These are phyloP conservation scores for Phenganax stokvisi DNA, from an alignment of 92 coral and sea anemone species.

Conservation along the genomic window DNA sequence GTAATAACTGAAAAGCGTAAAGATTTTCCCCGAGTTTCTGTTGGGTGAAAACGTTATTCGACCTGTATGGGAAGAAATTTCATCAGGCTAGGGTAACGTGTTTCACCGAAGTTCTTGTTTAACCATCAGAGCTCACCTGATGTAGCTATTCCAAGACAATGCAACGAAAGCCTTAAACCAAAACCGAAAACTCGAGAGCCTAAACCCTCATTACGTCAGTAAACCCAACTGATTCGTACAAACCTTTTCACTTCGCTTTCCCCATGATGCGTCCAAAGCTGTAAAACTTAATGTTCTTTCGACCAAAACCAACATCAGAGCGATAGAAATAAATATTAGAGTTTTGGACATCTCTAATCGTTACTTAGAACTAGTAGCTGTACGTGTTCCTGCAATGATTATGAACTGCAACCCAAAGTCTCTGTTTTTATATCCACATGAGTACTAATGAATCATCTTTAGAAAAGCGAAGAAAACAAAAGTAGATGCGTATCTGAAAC, in stretches of 20 bases:
- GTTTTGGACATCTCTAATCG: not conserved
- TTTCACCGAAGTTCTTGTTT: no score
- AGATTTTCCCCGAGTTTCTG: no score
- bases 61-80: no score
- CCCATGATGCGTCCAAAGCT: slow-evolving; percentile 12
- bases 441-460: not conserved
- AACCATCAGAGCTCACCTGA: no score
- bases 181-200: not conserved
- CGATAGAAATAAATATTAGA: not conserved
- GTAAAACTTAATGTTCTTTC: not conserved
- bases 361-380: not conserved
- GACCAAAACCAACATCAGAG: not conserved
- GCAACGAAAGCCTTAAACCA: not conserved
- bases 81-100: no score
- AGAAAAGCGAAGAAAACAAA: not conserved
- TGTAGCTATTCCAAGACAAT: no score
- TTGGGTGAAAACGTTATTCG: no score
- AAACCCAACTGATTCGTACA: not conserved
- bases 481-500: not conserved
- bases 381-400: no score
- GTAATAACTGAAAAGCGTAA: no score
- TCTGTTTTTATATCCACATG: not conserved
- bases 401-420: not conserved
- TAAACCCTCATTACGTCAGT: not conserved
- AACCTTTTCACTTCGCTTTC: slow-evolving; percentile 17